Conservation (phyloP, 2,113 vertebrate genomes). For the Crotalus helleri region DNA sequence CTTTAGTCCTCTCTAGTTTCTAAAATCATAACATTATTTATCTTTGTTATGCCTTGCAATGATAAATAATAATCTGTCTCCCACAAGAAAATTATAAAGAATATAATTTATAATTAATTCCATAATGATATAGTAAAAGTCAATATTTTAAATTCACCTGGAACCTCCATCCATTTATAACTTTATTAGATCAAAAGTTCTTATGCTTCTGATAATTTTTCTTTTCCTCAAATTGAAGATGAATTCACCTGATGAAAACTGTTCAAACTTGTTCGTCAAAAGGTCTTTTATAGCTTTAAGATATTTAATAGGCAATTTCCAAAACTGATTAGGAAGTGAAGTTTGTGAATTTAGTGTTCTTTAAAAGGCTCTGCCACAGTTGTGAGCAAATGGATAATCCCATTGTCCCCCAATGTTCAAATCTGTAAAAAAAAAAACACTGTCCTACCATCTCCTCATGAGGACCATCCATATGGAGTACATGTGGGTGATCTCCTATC, state of each 20-base stretch:
- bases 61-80: background rate
- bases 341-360: background rate
- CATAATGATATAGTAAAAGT: background rate
- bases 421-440: background rate
- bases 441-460: background rate
- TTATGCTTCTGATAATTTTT: background rate
- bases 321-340: background rate
- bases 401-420: background rate
- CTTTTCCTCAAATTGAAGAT: background rate
- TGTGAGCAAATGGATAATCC: background rate
- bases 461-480: background rate
- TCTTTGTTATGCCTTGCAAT: background rate
- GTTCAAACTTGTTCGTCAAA: background rate
- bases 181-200: background rate
- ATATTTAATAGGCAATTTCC: background rate
- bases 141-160: background rate
- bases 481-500: background rate
- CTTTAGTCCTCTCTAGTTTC: background rate
- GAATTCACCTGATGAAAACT: background rate
- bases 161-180: background rate
- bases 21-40: background rate
- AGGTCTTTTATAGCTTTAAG: background rate
- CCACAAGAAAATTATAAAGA: background rate
- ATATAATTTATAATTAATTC: background rate
- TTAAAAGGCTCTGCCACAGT: background rate